A percentile compares a stretch with the other conserved stretches of the same genome.
phyloP scores from a whole-genome alignment of 2,888 invertebrate genomes.

The Dolomedes plantarius region DNA sequence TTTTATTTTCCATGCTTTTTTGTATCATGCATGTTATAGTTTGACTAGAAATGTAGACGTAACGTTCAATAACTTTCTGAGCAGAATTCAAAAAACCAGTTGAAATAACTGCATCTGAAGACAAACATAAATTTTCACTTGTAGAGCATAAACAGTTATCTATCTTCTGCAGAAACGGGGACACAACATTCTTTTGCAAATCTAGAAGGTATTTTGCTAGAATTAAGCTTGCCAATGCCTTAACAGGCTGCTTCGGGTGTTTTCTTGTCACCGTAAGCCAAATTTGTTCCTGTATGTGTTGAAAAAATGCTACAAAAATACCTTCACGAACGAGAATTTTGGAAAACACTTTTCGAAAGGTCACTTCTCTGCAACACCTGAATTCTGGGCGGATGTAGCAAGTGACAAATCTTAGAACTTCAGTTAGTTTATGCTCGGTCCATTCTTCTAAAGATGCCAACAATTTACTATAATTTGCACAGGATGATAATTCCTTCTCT shows the following conservation, averaged over 20 bases:
- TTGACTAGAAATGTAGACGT: not conserved
- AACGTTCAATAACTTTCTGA: not conserved
- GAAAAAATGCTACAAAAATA: conserved; percentile 25
- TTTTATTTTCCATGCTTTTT: conserved; percentile 35
- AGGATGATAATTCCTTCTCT: not conserved
- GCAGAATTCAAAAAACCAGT: conserved; percentile 10
- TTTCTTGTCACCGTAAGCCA: not conserved
- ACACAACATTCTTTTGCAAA: not conserved
- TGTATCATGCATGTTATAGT: conserved; percentile 24
- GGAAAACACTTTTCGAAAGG: conserved; percentile 35
- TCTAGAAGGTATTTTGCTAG: conserved; percentile 17
- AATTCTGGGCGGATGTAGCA: conserved; percentile 32
- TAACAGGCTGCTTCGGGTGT: not conserved
- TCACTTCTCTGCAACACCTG: conserved; percentile 21
- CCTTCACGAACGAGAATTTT: conserved; percentile 29
- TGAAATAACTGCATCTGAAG: not conserved
- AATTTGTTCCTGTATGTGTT: not conserved
- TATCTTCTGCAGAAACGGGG: not conserved
- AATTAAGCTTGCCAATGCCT: not conserved
- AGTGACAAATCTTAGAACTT: not conserved
- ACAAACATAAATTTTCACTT: not conserved
- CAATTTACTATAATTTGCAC: not conserved
- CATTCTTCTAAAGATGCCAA: not conserved
- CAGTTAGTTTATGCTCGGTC: not conserved
- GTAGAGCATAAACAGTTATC: conserved; percentile 5